These are phyloP conservation scores for Caenorhabditis zanzibari DNA, from an alignment of 2,888 invertebrate species.

Conservation along the genomic window DNA sequence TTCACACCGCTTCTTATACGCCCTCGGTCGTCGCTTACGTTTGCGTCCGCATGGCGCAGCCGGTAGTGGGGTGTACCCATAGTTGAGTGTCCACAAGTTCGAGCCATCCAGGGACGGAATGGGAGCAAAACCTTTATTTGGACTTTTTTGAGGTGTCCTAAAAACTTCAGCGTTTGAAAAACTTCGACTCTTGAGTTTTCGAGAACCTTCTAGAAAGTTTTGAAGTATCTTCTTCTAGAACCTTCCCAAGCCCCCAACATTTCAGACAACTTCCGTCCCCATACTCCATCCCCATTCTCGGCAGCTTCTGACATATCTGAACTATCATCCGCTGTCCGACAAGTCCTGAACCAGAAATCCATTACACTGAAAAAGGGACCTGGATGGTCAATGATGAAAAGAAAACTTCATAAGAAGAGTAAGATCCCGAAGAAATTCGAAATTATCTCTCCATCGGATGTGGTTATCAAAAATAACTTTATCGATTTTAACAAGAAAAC, in stretches of 20 bases:
- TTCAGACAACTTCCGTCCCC: slow-evolving; percentile 49
- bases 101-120: too few relatives aligned
- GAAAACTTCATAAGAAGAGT: slow-evolving; percentile 21
- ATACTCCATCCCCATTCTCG: slow-evolving; percentile 19
- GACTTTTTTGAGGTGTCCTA: too few relatives aligned
- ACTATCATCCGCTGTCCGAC: slow-evolving; percentile 39
- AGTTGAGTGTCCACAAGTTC: too few relatives aligned
- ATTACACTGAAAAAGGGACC: slow-evolving; percentile 9
- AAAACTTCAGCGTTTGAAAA: too few relatives aligned
- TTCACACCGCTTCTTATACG: too few relatives aligned
- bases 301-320: slow-evolving; percentile 52
- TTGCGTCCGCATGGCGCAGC: too few relatives aligned
- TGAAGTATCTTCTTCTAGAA: not conserved
- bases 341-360: slow-evolving; percentile 14
- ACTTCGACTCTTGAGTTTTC: too few relatives aligned
- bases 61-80: too few relatives aligned
- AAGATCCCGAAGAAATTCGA: slow-evolving; percentile 16
- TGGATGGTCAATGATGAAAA: slow-evolving; percentile 46
- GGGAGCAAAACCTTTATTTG: too few relatives aligned
- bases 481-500: slow-evolving; percentile 13
- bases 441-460: slow-evolving; percentile 4
- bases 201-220: not conserved
- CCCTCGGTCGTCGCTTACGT: too few relatives aligned
- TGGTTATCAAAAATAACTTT: slow-evolving; percentile 2
- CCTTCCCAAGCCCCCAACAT: too few relatives aligned